A percentile compares a stretch with the other conserved stretches of the same genome.
phyloP scores from a whole-genome alignment of 2,888 invertebrate species.

The Pristionchus arcanus region DNA sequence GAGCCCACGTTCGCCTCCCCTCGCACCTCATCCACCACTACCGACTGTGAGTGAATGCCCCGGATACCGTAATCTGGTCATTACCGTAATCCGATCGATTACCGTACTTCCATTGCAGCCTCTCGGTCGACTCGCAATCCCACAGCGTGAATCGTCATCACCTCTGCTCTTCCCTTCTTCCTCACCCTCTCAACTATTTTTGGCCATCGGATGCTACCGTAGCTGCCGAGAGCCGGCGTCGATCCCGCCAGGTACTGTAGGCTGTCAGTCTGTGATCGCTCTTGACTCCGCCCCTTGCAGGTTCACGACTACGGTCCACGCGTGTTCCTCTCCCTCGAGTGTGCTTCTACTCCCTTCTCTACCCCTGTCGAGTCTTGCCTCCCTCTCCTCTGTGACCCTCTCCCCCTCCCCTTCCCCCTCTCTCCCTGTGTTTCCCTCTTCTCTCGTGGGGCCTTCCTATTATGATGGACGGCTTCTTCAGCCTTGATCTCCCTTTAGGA shows the following conservation, averaged over 20 bases:
- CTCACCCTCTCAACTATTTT: slow-evolving; percentile 1
- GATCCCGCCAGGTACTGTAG: slow-evolving; percentile 18
- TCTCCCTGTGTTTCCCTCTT: slow-evolving; percentile 12
- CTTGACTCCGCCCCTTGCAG: neutral
- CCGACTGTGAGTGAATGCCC: slow-evolving; percentile 5
- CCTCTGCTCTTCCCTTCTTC: neutral
- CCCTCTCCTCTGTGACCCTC: neutral
- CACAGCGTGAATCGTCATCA: neutral
- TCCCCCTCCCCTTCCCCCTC: neutral
- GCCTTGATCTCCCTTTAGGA: neutral
- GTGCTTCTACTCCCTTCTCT: neutral
- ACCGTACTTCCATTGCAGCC: slow-evolving; percentile 1
- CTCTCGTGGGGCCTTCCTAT: slow-evolving; percentile 45
- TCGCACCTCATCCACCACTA: slow-evolving; percentile 4
- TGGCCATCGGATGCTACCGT: slow-evolving; percentile 16
- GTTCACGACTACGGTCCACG: neutral
- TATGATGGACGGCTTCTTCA: slow-evolving; percentile 37
- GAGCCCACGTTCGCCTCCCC: neutral
- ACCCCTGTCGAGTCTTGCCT: neutral
- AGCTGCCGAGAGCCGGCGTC: neutral
- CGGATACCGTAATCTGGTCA: neutral
- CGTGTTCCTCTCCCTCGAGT: neutral
- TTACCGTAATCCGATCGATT: neutral
- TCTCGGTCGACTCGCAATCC: slow-evolving; percentile 29
- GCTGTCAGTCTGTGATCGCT: neutral